A percentile compares a stretch with the other conserved stretches of the same genome.
These are phyloP conservation scores for Styela clava DNA, from an alignment of 23 tunicate species.

Conservation along the genomic window DNA sequence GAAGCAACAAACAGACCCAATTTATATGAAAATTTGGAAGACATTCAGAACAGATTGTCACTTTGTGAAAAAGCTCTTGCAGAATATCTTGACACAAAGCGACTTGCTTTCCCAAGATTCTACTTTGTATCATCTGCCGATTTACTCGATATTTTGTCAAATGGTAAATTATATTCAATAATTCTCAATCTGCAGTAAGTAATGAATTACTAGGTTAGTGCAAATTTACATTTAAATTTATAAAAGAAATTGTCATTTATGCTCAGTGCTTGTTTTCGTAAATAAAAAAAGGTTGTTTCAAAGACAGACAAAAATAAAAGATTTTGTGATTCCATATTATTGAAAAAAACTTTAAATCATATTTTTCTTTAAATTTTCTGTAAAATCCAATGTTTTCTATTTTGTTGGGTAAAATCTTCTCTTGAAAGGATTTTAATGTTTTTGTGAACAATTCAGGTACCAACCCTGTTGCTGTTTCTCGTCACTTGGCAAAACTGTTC, in stretches of 20 bases:
- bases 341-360: too few species aligned
- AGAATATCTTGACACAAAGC: conserved; percentile 98
- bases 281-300: too few species aligned
- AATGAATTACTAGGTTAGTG: too few species aligned
- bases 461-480: conserved; percentile 91
- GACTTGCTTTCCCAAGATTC: conserved; percentile 95
- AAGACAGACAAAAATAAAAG: too few species aligned
- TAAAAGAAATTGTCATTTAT: neutral
- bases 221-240: too few species aligned
- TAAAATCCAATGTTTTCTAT: too few species aligned
- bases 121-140: conserved; percentile 97
- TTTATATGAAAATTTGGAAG: conserved; percentile 85
- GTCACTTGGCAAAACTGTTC: conserved; percentile 86
- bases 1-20: conserved; percentile 90
- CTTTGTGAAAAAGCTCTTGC: conserved; percentile 98
- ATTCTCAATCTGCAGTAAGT: too few species aligned
- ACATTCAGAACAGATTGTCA: conserved; percentile 78
- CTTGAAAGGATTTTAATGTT: too few species aligned
- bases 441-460: conserved; percentile 78
- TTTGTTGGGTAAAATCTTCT: too few species aligned
- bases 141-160: conserved; percentile 91
- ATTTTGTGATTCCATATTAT: too few species aligned
- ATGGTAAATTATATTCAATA: conserved; percentile 44
- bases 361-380: too few species aligned
- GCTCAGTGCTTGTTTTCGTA: too few species aligned